Conservation (phyloP, 2,888 invertebrate genomes). For the Pristionchus japonicus region DNA sequence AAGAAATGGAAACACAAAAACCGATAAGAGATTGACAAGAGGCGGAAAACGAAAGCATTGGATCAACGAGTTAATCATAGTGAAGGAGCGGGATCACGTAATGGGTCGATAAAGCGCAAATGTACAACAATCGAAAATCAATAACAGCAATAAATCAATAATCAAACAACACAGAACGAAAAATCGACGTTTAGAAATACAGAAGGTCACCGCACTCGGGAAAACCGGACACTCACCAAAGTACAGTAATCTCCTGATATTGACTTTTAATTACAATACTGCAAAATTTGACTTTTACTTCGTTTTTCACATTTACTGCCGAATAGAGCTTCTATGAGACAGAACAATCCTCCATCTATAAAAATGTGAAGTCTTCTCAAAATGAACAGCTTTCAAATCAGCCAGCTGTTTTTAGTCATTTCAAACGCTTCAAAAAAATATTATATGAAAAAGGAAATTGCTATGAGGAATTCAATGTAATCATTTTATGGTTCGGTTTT, state of each 20-base stretch:
- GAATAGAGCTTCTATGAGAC: not conserved
- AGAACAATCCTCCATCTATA: too few species aligned
- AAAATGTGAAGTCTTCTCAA: too few species aligned
- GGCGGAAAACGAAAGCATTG: not conserved
- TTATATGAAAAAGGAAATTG: too few species aligned
- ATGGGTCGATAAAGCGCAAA: not conserved
- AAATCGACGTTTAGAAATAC: not conserved
- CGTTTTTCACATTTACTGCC: not conserved
- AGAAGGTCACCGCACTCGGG: not conserved
- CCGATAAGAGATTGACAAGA: not conserved
- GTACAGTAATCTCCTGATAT: not conserved
- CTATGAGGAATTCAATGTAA: too few species aligned
- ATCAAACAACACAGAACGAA: not conserved
- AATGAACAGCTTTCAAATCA: too few species aligned
- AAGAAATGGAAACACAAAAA: not conserved
- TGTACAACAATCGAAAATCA: not conserved
- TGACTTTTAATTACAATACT: not conserved
- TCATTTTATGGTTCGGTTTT: too few species aligned
- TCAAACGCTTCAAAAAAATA: too few species aligned
- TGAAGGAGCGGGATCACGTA: not conserved
- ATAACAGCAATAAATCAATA: not conserved
- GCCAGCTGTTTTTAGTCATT: too few species aligned
- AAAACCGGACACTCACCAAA: not conserved
- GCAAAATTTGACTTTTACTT: not conserved
- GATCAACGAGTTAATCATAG: not conserved